Evolutionary conservation across 2,113 vertebrate species (phyloP).

Genomic region (Cyphomyrus discorhynchus): DNA sequence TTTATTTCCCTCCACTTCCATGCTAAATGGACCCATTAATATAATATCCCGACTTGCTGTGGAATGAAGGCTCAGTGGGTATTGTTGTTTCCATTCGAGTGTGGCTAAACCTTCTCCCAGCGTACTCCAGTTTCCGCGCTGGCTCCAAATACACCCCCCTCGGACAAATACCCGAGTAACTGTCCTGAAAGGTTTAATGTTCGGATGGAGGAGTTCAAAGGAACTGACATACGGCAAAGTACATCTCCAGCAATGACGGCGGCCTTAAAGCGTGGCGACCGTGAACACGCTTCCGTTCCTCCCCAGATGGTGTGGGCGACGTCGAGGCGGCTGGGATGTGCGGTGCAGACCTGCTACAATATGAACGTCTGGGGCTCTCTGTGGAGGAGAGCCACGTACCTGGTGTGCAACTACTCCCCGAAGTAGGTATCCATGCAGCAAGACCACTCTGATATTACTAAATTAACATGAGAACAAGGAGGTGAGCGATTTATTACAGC

Average conservation of each 20-base stretch:
- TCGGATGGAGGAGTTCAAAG: background rate
- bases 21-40: background rate
- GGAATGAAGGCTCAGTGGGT: background rate
- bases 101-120: background rate
- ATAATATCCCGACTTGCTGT: background rate
- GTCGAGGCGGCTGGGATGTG: constrained; percentile 82
- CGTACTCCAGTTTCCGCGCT: background rate
- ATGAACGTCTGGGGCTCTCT: constrained; percentile 85
- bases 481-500: background rate
- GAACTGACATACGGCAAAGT: background rate
- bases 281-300: constrained; percentile 25
- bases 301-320: constrained; percentile 88
- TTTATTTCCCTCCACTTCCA: background rate
- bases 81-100: background rate
- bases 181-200: background rate
- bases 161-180: background rate
- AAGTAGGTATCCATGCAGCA: constrained; percentile 65
- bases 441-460: background rate
- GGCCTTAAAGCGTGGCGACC: background rate
- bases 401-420: constrained; percentile 87
- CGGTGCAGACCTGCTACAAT: constrained; percentile 78
- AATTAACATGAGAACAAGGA: background rate
- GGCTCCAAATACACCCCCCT: background rate
- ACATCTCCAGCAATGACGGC: background rate
- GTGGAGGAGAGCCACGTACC: constrained; percentile 75